Base-by-base conservation (phyloP, 2,888 invertebrate genomes). In the Unio delphinus region DNA sequence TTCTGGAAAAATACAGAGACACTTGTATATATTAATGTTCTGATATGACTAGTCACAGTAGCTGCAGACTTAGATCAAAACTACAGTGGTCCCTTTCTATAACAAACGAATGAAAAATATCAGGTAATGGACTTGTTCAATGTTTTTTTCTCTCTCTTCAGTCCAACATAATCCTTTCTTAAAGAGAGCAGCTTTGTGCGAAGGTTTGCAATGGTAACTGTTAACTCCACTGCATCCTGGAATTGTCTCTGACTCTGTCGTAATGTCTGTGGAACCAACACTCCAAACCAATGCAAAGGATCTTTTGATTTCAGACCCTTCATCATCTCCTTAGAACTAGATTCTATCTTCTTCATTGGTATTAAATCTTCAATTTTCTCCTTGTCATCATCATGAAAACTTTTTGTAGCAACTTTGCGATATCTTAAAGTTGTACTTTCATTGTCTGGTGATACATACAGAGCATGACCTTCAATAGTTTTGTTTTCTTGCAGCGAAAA, bases 271-370 rank as follows among this genome's bases (percentile, higher is more conserved):
- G 96, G 96, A 0, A 96, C 95, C 56, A 97, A 90, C 58, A 95
- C 93, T 18, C 96, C 96, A 91, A 96, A 97, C 96, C 96, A 96
- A 76, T 93, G 93, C 55, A 96, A 88, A 0, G 96, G 96, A 88
- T 96, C 85, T 57, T 74, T 73, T 4, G 26, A 26, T 55, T 6
- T 18, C 26, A 34, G 18, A 26, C 64, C 61, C 57, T 61, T 60
- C 17, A 23, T 60, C 28, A 15, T 55, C 45, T 65, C 62, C 11
- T 26, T 58, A 63, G 65, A 17, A 15, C 20, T 17, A 8, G 23
- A 7, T 56, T 26, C 45, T 55, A 55, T 18, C 5, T 61, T 28
- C 28, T 26, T n/a, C 11, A 23, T 45, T 54, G 34, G 23, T 55
- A 23, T 26, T 60, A 67, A 56, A 18, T 70, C 67, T 7, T 64